These are phyloP conservation scores for Arrhamphus sclerolepis DNA, from an alignment of 2,797 vertebrate genomes.

Conservation along the genomic window DNA sequence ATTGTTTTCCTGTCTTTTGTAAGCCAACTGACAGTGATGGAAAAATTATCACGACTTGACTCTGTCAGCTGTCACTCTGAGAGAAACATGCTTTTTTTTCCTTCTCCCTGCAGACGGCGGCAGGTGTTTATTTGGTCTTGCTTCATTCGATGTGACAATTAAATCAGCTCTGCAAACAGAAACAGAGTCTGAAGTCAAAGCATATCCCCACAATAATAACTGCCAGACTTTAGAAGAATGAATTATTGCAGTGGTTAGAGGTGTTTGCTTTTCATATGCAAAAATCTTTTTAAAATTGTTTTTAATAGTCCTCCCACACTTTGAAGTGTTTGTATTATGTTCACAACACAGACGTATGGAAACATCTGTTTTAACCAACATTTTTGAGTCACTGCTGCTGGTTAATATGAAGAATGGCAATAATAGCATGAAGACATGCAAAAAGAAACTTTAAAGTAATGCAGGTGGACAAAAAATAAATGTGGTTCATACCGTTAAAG, in stretches of 20 bases:
- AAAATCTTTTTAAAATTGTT: neutral
- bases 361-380: too few relatives aligned
- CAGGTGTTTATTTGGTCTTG: slow-evolving; percentile 35
- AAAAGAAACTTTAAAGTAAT: too few relatives aligned
- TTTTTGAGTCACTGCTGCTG: too few relatives aligned
- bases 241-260: slow-evolving; percentile 16
- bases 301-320: too few relatives aligned
- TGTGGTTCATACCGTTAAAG: too few relatives aligned
- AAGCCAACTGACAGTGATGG: slow-evolving; percentile 51
- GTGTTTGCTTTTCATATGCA: neutral
- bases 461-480: too few relatives aligned
- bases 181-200: slow-evolving; percentile 13
- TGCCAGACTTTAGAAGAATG: slow-evolving; percentile 9
- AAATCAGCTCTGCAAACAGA: slow-evolving; percentile 32
- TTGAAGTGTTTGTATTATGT: too few relatives aligned
- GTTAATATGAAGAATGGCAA: too few relatives aligned
- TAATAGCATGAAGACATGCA: too few relatives aligned
- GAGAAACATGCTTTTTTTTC: slow-evolving; percentile 7
- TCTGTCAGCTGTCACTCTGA: slow-evolving; percentile 64
- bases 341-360: too few relatives aligned
- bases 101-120: slow-evolving; percentile 20
- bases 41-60: slow-evolving; percentile 36
- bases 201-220: slow-evolving; percentile 30
- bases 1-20: slow-evolving; percentile 46
- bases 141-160: slow-evolving; percentile 43